Evolutionary conservation across 2,113 vertebrate species (phyloP), one percentile per base, ranked within the genome.

Genomic region (Poecilia latipinna): DNA sequence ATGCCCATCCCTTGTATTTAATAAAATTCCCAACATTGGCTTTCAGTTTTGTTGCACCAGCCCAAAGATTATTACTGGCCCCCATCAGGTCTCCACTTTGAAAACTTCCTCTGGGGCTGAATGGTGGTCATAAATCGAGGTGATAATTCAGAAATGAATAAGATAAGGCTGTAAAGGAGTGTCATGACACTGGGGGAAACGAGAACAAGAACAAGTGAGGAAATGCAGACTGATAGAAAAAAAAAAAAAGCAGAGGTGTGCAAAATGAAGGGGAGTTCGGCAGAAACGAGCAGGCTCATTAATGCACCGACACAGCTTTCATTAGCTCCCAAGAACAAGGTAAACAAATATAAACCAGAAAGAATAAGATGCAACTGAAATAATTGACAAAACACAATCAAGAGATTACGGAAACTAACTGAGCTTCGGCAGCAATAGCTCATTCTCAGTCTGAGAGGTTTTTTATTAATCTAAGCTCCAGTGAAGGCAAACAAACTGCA

Each of bases 291-390:
- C 92, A 93, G 91, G 91, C 94, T 96, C 94, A 95, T 96, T 96
- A 96, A 96, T 95, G 94, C 94, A 85, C 92, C 87, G 92, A 94
- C 96, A 96, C 94, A 94, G 89, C 94, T 95, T 95, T 95, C 95
- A 96, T 96, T 95, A 95, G 94, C 91, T 91, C 87, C 90, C 93
- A 89, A 92, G 93, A 93, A 92, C 92, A 87, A 82, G 85, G 91
- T 87, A 87, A 93, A 71, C n/a, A 91, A 29, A 72, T 24, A 74
- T 75, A 82, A 84, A 82, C 82, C 70, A 74, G 61, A 79, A 79
- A 81, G 80, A 92, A 90, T 92, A 89, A 93, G 86, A 86, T 78
- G 80, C 85, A 78, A 80, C 81, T 17, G 64, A 35, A 65, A 82
- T 78, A 74, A 66, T 54, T 73, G 61, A 60, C 48, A 61, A 84